Conservation (phyloP, 1,140 invertebrate species). For the Saccostrea echinata region DNA sequence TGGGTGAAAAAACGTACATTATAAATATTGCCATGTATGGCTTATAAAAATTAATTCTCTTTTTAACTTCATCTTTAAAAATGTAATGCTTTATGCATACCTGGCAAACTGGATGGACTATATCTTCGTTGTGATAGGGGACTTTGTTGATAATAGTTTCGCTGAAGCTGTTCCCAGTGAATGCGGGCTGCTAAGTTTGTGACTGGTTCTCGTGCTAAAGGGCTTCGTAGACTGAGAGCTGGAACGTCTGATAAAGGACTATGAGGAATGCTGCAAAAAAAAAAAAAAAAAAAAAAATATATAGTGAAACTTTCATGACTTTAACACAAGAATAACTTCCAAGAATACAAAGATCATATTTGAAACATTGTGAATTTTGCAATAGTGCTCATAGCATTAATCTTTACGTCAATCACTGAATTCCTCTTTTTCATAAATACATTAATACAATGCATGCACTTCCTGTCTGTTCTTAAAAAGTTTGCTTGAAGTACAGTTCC, state of each 20-base stretch:
- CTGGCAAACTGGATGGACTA: constrained; percentile 69
- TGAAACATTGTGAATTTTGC: background rate
- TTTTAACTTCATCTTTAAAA: too few species aligned
- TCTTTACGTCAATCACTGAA: background rate
- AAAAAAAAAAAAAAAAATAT: background rate
- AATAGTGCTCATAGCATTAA: background rate
- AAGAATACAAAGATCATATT: background rate
- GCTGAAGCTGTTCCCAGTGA: constrained; percentile 76
- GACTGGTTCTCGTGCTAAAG: constrained; percentile 65
- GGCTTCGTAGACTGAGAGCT: constrained; percentile 79
- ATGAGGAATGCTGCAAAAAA: constrained; percentile 8
- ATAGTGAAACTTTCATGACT: background rate
- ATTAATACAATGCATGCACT: too few species aligned
- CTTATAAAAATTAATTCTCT: too few species aligned
- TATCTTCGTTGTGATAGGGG: constrained; percentile 63
- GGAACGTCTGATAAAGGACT: constrained; percentile 75
- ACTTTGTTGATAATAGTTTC: constrained; percentile 66
- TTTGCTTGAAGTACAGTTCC: too few species aligned
- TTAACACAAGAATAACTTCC: background rate
- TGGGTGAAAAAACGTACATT: too few species aligned
- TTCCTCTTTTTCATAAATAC: too few species aligned
- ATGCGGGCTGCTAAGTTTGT: constrained; percentile 74
- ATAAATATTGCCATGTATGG: too few species aligned
- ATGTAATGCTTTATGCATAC: constrained; percentile 40
- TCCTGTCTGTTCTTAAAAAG: too few species aligned